These are phyloP conservation scores for Paguma larvata DNA, from an alignment of 2,797 vertebrate genomes.

Conservation along the genomic window DNA sequence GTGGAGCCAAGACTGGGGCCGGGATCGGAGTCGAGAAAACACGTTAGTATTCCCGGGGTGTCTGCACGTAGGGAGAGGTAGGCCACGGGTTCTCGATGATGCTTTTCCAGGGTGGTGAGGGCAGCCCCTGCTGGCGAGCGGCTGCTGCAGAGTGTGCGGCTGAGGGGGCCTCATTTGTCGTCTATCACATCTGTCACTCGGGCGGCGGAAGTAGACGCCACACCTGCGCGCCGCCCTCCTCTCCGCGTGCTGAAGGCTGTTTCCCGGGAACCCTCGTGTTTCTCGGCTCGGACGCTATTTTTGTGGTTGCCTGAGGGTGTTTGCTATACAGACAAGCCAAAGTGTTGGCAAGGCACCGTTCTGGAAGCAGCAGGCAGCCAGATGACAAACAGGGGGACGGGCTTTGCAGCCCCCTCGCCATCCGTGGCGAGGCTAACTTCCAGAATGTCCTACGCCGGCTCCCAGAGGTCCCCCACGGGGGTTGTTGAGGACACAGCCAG, in stretches of 20 bases:
- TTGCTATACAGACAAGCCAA: background rate
- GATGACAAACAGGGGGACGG: background rate
- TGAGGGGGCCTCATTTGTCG: background rate
- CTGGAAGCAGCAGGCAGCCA: background rate
- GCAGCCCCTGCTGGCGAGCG: background rate
- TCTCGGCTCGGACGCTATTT: background rate
- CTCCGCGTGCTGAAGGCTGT: background rate
- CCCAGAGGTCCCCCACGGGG: accelerated
- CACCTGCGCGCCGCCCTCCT: background rate
- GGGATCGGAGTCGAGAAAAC: background rate
- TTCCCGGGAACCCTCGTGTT: background rate
- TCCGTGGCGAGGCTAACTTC: background rate
- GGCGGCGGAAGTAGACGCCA: background rate
- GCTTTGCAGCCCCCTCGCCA: background rate
- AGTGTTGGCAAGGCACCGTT: background rate
- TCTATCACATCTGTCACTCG: too few species aligned
- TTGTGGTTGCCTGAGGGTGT: background rate
- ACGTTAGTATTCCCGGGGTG: background rate
- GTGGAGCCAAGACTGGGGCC: background rate
- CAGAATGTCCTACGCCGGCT: background rate
- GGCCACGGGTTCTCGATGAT: background rate
- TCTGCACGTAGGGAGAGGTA: background rate
- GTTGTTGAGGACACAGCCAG: background rate
- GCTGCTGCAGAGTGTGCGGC: background rate
- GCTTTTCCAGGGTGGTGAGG: background rate